These are phyloP conservation scores for Phthorimaea operculella DNA, from an alignment of 1,140 invertebrate species.

Conservation along the genomic window DNA sequence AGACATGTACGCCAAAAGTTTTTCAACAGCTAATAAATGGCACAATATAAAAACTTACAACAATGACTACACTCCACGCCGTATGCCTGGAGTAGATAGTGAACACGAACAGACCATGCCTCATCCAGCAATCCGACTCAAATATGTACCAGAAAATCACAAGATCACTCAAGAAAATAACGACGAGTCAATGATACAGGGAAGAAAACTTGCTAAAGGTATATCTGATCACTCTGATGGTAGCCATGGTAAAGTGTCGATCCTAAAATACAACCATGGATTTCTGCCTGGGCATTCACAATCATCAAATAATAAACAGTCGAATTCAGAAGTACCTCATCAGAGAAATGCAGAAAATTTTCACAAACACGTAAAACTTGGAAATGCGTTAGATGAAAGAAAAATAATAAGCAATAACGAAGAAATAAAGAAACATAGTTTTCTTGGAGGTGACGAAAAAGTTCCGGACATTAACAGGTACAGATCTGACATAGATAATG, in stretches of 20 bases:
- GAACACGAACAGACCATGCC: conserved; percentile 33
- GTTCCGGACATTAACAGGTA: conserved; percentile 54
- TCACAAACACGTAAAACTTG: conserved; percentile 49
- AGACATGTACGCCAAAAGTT: conserved; percentile 36
- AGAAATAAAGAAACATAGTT: conserved; percentile 44
- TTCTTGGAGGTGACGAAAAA: conserved; percentile 37
- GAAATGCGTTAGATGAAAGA: conserved; percentile 53
- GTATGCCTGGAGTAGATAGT: conserved; percentile 6
- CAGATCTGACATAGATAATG: conserved; percentile 43
- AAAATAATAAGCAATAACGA: conserved; percentile 37
- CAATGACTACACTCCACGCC: conserved; percentile 42
- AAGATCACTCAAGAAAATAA: conserved; percentile 27
- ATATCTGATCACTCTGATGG: conserved; percentile 39
- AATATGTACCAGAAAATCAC: conserved; percentile 36
- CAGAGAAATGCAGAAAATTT: conserved; percentile 27
- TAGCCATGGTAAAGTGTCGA: conserved; percentile 29
- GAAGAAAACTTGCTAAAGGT: conserved; percentile 28
- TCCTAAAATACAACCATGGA: conserved; percentile 48
- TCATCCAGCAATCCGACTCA: conserved; percentile 32
- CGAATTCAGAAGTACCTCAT: conserved; percentile 11
- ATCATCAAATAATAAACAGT: conserved; percentile 16
- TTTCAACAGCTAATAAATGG: conserved; percentile 47
- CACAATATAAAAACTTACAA: conserved; percentile 49
- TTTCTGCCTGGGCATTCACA: conserved; percentile 29
- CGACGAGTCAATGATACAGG: conserved; percentile 25